Conservation (phyloP, 1,140 invertebrate genomes). For the Anadara kagoshimensis region DNA sequence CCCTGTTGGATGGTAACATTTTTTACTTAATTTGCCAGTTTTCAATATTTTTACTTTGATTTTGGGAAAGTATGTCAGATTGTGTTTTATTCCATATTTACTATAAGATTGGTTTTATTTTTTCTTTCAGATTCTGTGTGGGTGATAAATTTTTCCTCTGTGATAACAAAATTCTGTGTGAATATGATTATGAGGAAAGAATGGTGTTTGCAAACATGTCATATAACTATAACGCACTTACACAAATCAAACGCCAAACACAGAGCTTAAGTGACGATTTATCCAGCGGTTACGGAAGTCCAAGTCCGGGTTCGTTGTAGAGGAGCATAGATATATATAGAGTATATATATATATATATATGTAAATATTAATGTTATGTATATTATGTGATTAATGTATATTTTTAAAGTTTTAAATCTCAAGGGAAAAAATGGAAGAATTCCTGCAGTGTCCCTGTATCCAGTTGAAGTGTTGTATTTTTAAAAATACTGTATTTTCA, state of each 20-base stretch:
- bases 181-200: slow-evolving; percentile 94
- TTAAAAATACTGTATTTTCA: too few species aligned
- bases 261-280: slow-evolving; percentile 76
- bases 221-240: slow-evolving; percentile 88
- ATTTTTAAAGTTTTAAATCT: too few species aligned
- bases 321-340: background rate
- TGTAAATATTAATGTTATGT: too few species aligned
- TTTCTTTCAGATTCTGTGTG: slow-evolving; percentile 89
- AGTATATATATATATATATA: too few species aligned
- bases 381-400: too few species aligned
- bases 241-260: slow-evolving; percentile 90
- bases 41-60: too few species aligned
- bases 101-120: background rate
- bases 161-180: slow-evolving; percentile 95
- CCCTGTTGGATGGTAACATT: too few species aligned
- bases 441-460: too few species aligned
- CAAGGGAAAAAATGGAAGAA: too few species aligned
- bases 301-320: slow-evolving; percentile 70
- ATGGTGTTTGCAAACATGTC: slow-evolving; percentile 93
- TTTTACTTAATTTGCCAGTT: too few species aligned
- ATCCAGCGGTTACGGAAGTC: slow-evolving; percentile 74
- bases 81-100: background rate
- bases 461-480: too few species aligned
- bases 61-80: too few species aligned
- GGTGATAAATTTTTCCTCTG: slow-evolving; percentile 94